Evolutionary conservation across 2,113 vertebrate genomes (phyloP).

Genomic region (Fulica atra): DNA sequence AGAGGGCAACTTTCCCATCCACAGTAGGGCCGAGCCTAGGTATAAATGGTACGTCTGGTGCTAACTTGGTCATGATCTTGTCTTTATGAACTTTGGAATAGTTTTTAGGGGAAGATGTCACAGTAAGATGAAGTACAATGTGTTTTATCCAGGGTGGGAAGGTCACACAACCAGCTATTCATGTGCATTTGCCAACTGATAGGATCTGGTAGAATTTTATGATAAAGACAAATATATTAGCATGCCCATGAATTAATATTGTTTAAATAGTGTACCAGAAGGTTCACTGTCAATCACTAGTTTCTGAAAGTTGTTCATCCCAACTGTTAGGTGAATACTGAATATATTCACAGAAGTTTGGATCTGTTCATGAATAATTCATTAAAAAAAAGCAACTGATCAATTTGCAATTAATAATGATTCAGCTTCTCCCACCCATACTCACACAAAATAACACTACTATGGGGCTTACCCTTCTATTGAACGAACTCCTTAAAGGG

Average conservation of each 20-base stretch:
- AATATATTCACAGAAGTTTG: conserved; percentile 68
- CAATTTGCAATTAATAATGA: conserved; percentile 68
- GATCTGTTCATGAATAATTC: conserved; percentile 72
- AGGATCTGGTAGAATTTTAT: conserved; percentile 6
- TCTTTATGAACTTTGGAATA: background rate
- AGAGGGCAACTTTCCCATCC: conserved; percentile 13
- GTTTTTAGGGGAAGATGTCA: background rate
- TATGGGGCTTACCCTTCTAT: background rate
- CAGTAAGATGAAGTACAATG: background rate
- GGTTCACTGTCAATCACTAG: conserved; percentile 68
- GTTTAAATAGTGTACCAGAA: conserved; percentile 69
- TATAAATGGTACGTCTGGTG: background rate
- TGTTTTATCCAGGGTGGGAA: background rate
- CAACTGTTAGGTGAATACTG: conserved; percentile 70
- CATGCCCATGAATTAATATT: conserved; percentile 60
- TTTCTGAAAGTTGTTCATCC: conserved; percentile 72
- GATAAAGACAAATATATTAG: conserved; percentile 56
- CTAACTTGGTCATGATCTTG: background rate
- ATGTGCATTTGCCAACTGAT: conserved; percentile 30
- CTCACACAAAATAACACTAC: background rate
- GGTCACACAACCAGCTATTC: background rate
- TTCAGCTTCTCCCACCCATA: conserved; percentile 50
- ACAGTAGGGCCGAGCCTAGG: background rate
- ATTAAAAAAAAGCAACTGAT: conserved; percentile 13
- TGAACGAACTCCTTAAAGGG: background rate